Base-by-base conservation (phyloP, 2,113 vertebrate species). In the Hipposideros armiger region DNA sequence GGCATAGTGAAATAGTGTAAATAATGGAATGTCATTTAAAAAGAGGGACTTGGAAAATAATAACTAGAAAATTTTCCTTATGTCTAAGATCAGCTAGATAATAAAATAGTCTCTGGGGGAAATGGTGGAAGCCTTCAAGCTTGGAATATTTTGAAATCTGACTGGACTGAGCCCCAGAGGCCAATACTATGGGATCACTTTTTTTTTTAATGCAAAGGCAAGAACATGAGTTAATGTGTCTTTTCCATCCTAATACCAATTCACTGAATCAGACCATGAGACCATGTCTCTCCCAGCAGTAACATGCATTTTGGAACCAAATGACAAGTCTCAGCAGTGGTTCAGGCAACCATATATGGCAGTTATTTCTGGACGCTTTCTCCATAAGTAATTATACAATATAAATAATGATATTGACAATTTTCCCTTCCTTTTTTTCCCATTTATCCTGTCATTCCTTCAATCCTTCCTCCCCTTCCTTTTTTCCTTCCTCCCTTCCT, bases 31-130 rank as follows among this genome's bases (percentile, higher is more conserved):
- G 50, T 80, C 73, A 94, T 88, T 96, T 24, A 78, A 50, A 60
- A 81, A 84, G 72, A 47, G 40, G 47, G 86, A 95, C 81, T 76
- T 88, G 58, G 96, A 94, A 92, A 86, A 91, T 89, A 93, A 91
- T 93, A 96, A 96, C 81, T 76, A 56, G 69, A 69, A 94, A 93
- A 94, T 91, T 77, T 91, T 95, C 36, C 96, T 89, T 54, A 90
- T 36, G 69, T 86, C 45, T 83, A 72, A 78, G 83, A 91, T 93
- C 73, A 78, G 64, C 66, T 90, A 45, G 36, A 87, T 84, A 76
- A 96, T 82, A 77, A 92, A 96, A 87, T 66, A 58, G 86, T 86
- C 89, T 85, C 77, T 32, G 54, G 73, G 82, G 85, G 77, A 91
- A 73, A 82, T 9, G 36, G 9, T 64, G 50, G 86, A 45, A 95